Conservation (phyloP, 2,888 invertebrate genomes). For the Panopea generosa region DNA sequence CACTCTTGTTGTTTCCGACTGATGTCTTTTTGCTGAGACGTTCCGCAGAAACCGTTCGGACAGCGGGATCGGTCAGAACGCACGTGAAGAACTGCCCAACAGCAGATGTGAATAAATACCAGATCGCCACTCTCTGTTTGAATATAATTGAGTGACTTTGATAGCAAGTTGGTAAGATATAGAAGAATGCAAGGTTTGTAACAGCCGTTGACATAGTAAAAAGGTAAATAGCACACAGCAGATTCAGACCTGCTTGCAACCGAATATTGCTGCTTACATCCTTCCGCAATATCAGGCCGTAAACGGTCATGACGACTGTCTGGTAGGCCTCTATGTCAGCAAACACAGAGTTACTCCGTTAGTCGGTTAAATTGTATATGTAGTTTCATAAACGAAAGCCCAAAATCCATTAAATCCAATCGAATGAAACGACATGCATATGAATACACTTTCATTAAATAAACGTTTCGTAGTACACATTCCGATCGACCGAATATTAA, state of each 20-base stretch:
- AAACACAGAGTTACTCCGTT: too few relatives aligned
- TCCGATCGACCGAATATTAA: too few relatives aligned
- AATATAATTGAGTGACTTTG: conserved; percentile 9
- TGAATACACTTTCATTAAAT: too few relatives aligned
- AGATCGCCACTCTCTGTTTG: conserved; percentile 31
- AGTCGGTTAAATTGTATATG: too few relatives aligned
- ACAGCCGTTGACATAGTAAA: conserved; percentile 26
- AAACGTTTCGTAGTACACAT: too few relatives aligned
- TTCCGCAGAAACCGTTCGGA: not conserved
- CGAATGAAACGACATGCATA: too few relatives aligned
- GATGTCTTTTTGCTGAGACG: too few relatives aligned
- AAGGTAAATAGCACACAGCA: conserved; percentile 42
- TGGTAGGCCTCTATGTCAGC: too few relatives aligned
- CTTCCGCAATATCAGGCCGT: conserved; percentile 29
- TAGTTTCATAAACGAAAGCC: too few relatives aligned
- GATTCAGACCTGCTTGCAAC: conserved; percentile 40
- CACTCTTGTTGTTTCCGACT: not conserved
- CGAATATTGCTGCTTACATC: conserved; percentile 18
- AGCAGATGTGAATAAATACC: conserved; percentile 35
- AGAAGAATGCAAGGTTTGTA: conserved; percentile 34
- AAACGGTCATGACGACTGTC: too few relatives aligned
- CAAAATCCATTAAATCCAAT: too few relatives aligned
- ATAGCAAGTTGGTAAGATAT: conserved; percentile 48
- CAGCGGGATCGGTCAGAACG: conserved; percentile 39
- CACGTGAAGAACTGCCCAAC: conserved; percentile 50